These are phyloP conservation scores for Serranus cabrilla DNA, from an alignment of 2,797 vertebrate genomes.

Conservation along the genomic window DNA sequence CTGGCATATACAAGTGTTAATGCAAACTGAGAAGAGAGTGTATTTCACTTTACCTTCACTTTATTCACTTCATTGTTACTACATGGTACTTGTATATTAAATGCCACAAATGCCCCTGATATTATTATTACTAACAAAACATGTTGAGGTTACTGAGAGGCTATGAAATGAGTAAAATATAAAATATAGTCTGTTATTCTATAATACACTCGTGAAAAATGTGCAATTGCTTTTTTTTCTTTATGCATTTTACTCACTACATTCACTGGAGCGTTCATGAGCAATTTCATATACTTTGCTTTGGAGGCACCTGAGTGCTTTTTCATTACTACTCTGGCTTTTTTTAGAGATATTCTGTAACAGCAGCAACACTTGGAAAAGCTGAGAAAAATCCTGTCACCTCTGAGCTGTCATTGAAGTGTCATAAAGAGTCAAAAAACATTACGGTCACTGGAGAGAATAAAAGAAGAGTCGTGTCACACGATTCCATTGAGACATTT, in stretches of 20 bases:
- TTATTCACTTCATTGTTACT: neutral
- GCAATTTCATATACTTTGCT: neutral
- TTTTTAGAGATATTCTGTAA: neutral
- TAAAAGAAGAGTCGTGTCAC: constrained; percentile 46
- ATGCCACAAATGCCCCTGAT: neutral
- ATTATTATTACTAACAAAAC: neutral
- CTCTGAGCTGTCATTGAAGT: neutral
- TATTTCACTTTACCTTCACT: neutral
- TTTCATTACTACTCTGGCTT: neutral
- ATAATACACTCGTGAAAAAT: neutral
- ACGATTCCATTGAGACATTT: constrained; percentile 70
- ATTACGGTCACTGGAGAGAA: neutral
- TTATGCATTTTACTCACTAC: neutral
- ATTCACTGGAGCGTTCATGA: neutral
- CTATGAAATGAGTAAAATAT: neutral
- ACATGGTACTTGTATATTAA: neutral
- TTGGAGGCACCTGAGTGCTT: neutral
- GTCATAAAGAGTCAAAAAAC: neutral
- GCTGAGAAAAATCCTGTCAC: neutral
- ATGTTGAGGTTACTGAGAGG: neutral
- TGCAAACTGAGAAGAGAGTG: neutral
- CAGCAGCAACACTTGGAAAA: neutral
- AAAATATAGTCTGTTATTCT: neutral
- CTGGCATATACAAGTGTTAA: neutral
- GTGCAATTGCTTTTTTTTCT: neutral